Base-by-base conservation (phyloP, 1,140 invertebrate genomes). In the Dendrolimus punctatus region DNA sequence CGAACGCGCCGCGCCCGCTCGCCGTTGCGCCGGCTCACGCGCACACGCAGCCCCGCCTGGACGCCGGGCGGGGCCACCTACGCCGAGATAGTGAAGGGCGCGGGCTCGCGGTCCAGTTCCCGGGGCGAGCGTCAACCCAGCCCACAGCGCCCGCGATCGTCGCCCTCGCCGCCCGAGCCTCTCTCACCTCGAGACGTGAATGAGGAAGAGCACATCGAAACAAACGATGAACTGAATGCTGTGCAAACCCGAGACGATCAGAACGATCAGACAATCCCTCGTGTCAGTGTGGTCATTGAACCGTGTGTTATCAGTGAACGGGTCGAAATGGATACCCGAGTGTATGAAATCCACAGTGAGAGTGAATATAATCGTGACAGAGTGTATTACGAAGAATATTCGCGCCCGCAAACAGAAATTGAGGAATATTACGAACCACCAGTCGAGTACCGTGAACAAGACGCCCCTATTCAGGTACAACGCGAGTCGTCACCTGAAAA, bases 41-140 rank as follows among this genome's bases (percentile, higher is more conserved):
- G 51, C 72, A 57, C 65, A 4, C 89, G 89, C 8, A 93, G 93
- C 78, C 93, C 92, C 8, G 90, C 93, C 58, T 94, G 92, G 92
- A 68, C 87, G 4, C 91, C 92, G 0, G 42, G 53, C 49, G 59
- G 46, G 42, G 40, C 53, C 51, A 54, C 60, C 39, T 95, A 95
- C 73, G 93, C 94, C 5, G 93, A 95, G 76, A 92, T 95, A 55
- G 87, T 95, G 6, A 89, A 90, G 49, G 93, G 93, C 46, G 73
- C 84, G 44, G 85, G 85, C 65, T 80, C 77, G 40, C 63, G 75
- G 57, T 80, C 76, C 50, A 74, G 73, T 59, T 81, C 81, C 49
- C 61, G 64, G 6, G 58, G 61, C 43, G 68, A 47, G 1, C 58
- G 71, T 48, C 62, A 68, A 36, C 40, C 42, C 10, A 51, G 50